These are phyloP conservation scores for Myripristis murdjan DNA, from an alignment of 2,797 vertebrate species.

Conservation along the genomic window DNA sequence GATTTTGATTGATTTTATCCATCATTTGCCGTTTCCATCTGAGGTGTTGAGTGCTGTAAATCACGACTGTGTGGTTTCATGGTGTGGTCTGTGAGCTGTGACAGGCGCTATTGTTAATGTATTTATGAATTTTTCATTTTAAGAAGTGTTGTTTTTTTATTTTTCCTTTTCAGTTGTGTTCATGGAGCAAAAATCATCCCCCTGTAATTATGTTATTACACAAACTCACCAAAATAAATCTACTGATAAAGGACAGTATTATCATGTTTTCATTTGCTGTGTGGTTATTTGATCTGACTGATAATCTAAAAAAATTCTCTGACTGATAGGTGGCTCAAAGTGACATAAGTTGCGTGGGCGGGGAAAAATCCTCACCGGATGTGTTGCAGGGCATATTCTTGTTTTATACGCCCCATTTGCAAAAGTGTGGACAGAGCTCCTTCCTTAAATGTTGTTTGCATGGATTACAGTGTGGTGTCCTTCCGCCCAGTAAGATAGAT, in stretches of 20 bases:
- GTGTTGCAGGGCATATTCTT: conserved; percentile 14
- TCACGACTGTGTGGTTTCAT: conserved; percentile 60
- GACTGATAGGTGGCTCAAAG: conserved; percentile 19
- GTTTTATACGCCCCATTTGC: conserved; percentile 4
- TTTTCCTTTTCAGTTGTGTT: conserved; percentile 87
- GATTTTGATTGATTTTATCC: conserved; percentile 7
- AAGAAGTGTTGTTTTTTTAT: conserved; percentile 83
- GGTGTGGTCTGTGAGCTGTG: conserved; percentile 65
- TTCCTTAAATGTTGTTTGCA: conserved; percentile 16
- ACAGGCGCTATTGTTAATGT: conserved; percentile 77
- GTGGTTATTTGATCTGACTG: too few species aligned
- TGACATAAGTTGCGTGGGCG: conserved; percentile 54
- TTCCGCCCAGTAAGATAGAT: conserved; percentile 43
- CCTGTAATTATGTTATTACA: conserved; percentile 89
- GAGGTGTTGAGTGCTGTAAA: conserved; percentile 39
- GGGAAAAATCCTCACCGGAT: conserved; percentile 23
- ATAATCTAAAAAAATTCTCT: too few species aligned
- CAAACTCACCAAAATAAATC: conserved; percentile 89
- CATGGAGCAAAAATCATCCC: conserved; percentile 85
- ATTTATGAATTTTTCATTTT: conserved; percentile 86
- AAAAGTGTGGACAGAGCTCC: conserved; percentile 5
- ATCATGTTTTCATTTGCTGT: background rate
- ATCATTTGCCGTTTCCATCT: conserved; percentile 38
- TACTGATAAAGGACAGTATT: conserved; percentile 78
- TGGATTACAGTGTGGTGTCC: conserved; percentile 23